Base-by-base conservation (phyloP, 2,113 vertebrate genomes). In the Chitala chitala region DNA sequence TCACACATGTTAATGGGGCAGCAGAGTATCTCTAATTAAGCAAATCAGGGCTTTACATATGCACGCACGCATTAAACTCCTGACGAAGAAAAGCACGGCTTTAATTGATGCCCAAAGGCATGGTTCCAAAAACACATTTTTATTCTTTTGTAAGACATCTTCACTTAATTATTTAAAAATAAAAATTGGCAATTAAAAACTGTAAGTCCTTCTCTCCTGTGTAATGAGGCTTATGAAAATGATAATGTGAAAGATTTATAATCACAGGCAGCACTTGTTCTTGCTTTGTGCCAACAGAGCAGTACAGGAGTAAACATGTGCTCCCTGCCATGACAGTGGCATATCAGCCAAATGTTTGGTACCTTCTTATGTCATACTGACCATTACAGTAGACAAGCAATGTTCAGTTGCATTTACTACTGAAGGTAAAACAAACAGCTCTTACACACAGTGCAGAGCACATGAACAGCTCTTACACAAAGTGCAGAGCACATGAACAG, bases 61-160 rank as follows among this genome's bases (percentile, higher is more conserved):
- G 4, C n/a, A 44, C n/a, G n/a, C n/a, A 59, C 36, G n/a, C 29
- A 50, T 63, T 61, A 61, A 73, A 63, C 6, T 63, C 48, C 8
- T 26, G 29, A 12, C 36, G 46, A 65, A 26, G 20, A 5, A 42
- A 51, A 13, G 26, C 15, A 73, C 26, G 6, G 50, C 20, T 55
- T 53, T 55, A 68, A 54, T 26, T 13, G 46, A 66, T 24, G 55
- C 61, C 61, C 63, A 74, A 29, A 66, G 22, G 50, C 73, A 42
- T 36, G 31, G 46, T 22, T n/a, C 26, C 31, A 38, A 55, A 74
- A 29, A 53, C 5, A 42, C 56, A 46, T 68, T 68, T 48, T 40
- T 5, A 26, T 12, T 55, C 4, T 53, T 51, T 54, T 74, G 31
- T 66, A 22, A 22, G 63, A 42, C 73, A 55, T 74, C 29, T 26